Conservation (phyloP, 2,888 invertebrate genomes). For the Endomychus coccineus region DNA sequence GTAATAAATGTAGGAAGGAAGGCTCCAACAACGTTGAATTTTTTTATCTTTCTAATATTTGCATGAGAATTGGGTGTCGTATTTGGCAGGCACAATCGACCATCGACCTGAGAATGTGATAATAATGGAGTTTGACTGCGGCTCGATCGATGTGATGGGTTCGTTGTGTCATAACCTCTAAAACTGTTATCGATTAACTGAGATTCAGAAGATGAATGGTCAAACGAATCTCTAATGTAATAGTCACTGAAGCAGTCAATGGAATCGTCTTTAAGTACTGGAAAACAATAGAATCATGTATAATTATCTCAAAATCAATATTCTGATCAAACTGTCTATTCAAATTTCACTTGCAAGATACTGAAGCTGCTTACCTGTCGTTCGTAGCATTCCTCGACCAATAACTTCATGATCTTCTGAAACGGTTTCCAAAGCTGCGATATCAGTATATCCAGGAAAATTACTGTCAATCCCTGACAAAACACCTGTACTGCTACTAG, state of each 20-base stretch:
- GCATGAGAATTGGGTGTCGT: constrained; percentile 21
- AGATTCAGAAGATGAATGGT: constrained; percentile 75
- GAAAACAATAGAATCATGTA: constrained; percentile 26
- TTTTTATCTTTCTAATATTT: constrained; percentile 38
- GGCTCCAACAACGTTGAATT: constrained; percentile 60
- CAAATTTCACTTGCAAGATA: too few species aligned
- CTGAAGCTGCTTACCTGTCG: constrained; percentile 40
- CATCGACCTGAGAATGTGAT: constrained; percentile 40
- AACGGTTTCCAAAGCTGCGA: constrained; percentile 56
- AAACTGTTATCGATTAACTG: constrained; percentile 51
- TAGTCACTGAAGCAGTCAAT: constrained; percentile 54
- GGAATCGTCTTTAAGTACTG: constrained; percentile 42
- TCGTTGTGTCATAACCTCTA: constrained; percentile 38
- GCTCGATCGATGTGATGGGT: constrained; percentile 46
- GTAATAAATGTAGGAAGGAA: constrained; percentile 73
- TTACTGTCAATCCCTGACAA: constrained; percentile 39
- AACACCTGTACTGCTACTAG: constrained; percentile 39
- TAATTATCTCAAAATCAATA: too few species aligned
- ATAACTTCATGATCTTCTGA: constrained; percentile 59
- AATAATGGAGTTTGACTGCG: constrained; percentile 45
- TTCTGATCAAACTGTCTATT: background rate
- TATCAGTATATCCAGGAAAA: constrained; percentile 39
- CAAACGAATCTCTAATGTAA: constrained; percentile 66
- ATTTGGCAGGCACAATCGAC: constrained; percentile 36
- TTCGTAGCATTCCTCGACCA: constrained; percentile 37